Base-by-base conservation (phyloP, 1,140 invertebrate species). In the Drosophila nannoptera region DNA sequence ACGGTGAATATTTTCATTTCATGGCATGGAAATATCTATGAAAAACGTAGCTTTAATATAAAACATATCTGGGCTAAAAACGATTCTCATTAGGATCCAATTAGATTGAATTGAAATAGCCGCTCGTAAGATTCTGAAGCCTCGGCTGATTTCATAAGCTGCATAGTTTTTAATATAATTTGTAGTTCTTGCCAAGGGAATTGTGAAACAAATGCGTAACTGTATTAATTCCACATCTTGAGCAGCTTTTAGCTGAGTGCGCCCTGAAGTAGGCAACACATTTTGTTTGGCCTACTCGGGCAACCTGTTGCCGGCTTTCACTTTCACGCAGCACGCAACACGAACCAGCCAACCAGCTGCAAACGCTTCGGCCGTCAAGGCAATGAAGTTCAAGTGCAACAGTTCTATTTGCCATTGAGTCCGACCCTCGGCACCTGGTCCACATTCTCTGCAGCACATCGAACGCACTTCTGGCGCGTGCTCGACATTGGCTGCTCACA, bases 381-480 rank as follows among this genome's bases (percentile, higher is more conserved):
- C 74, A 86, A 69, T 81, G 81, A 86, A 86, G 81, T 86, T 86
- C 81, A 86, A 86, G 81, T 86, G 81, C 81, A 86, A 86, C 77
- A 63, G 62, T 77, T 77, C 68, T 70, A 73, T 70, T 74, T 77
- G 67, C 77, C 62, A 69, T 53, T 67, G 61, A 53, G 38, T 49
- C 62, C 43, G 35, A 43, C 36, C 53, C 45, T 31, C 22, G 7
- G 50, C 56, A 43, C 50, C 33, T 56, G 61, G 33, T 38, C 35
- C 9, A 53, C 48, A 61, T 53, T 53, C 53, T 14, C 38, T 14
- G 35, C 0, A 49, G 14, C 33, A 22, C 32, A 14, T 38, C 4
- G 7, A 8, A 36, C 16, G 16, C 56, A 58, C 50, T 55, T 29
- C 56, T 43, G 49, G 42, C 62, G 53, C 63, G 64, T 71, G 64